phyloP scores from a whole-genome alignment of 92 coral and sea anemone genomes.

The Pocillopora grandis region DNA sequence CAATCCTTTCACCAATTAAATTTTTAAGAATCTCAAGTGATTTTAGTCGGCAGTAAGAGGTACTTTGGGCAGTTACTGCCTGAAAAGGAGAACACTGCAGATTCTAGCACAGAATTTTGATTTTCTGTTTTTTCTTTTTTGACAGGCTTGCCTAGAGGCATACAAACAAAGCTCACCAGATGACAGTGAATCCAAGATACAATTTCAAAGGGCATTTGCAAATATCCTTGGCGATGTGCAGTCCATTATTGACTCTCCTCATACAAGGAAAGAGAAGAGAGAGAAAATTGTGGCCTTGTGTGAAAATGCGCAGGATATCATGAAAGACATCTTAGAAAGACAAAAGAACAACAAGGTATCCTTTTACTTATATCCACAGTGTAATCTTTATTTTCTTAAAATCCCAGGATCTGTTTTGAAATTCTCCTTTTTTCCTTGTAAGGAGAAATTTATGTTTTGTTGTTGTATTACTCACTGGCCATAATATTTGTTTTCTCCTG shows the following conservation, averaged over 20 bases:
- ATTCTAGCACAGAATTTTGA: not conserved
- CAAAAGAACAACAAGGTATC: slow-evolving; percentile 73
- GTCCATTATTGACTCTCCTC: slow-evolving; percentile 83
- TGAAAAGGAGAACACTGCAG: not conserved
- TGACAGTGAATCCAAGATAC: slow-evolving; percentile 82
- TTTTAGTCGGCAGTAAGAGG: too few relatives aligned
- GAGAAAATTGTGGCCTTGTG: slow-evolving; percentile 91
- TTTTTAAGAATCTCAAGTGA: too few relatives aligned
- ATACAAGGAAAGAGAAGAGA: slow-evolving; percentile 89
- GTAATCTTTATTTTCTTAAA: not conserved
- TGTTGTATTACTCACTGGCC: too few relatives aligned
- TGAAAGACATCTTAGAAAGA: slow-evolving; percentile 84
- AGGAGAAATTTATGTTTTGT: too few relatives aligned
- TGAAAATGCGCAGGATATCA: slow-evolving; percentile 95
- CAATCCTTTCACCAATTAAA: too few relatives aligned
- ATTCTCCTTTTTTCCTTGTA: too few relatives aligned
- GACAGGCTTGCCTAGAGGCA: slow-evolving; percentile 66
- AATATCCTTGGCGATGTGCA: slow-evolving; percentile 78
- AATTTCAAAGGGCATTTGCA: slow-evolving; percentile 81
- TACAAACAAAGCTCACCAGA: slow-evolving; percentile 72
- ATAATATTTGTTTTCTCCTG: too few relatives aligned
- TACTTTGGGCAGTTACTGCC: too few relatives aligned
- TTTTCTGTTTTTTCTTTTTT: not conserved
- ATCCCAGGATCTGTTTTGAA: too few relatives aligned
- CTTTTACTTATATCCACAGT: too few relatives aligned